phyloP scores from a whole-genome alignment of 2,113 vertebrate species.

The Myxocyprinus asiaticus region DNA sequence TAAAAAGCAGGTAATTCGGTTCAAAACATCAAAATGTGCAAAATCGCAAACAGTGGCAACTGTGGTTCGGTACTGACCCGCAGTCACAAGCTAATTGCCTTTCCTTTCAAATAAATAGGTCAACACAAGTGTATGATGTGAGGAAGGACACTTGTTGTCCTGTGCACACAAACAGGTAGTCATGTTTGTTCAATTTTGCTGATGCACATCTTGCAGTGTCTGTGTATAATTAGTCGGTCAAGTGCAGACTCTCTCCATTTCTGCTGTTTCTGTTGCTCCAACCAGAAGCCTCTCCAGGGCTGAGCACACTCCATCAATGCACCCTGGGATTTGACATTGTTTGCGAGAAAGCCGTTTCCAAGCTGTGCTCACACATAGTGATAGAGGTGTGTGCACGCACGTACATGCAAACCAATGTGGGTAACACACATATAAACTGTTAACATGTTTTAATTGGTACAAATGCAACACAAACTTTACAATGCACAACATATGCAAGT shows the following conservation, averaged over 20 bases:
- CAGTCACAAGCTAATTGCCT: constrained; percentile 11
- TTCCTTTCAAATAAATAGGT: neutral
- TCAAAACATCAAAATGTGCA: too few species aligned
- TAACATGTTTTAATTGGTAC: too few species aligned
- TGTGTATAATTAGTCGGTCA: constrained; percentile 9
- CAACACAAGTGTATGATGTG: constrained; percentile 2
- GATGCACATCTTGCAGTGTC: neutral
- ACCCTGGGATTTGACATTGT: constrained; percentile 52
- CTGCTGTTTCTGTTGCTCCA: constrained; percentile 18
- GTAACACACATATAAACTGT: neutral
- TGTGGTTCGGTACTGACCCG: neutral
- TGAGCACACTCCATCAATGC: constrained; percentile 32
- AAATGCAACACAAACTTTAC: neutral
- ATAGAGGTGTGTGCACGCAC: neutral
- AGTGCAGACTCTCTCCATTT: neutral
- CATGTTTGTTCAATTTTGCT: constrained; percentile 22
- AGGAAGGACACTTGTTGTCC: neutral
- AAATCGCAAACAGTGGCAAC: too few species aligned
- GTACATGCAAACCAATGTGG: neutral
- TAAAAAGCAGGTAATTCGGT: too few species aligned
- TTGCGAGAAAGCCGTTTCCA: constrained; percentile 45
- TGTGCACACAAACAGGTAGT: constrained; percentile 2
- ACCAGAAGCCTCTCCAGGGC: constrained; percentile 34
- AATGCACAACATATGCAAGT: neutral
- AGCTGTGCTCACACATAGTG: constrained; percentile 29